Evolutionary conservation across 2,888 invertebrate species (phyloP), one percentile per base, ranked within the genome.

Genomic region (Phyllotreta cruciferae): DNA sequence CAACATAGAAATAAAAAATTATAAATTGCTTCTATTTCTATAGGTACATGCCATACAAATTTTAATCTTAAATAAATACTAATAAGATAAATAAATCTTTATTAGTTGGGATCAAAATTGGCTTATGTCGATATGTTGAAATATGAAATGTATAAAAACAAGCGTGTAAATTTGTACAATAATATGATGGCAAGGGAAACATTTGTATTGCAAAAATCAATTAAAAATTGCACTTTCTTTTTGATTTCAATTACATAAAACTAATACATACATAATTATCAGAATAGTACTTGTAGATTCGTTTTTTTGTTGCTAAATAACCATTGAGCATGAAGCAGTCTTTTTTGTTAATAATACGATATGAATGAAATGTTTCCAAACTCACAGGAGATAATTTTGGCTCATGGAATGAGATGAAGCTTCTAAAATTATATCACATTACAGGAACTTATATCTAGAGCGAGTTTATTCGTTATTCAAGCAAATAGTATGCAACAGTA

Each of bases 251-350:
- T 14, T 11, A 11, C 24, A 24, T 24, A 24, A 24, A 24, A 24
- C 24, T 24, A 24, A 24, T 24, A 24, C 24, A 24, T 24, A 24
- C 24, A 24, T 24, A 24, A 24, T 24, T 24, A 24, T 24, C 24
- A 24, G 4, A 24, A 24, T 24, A 24, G 24, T 24, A 24, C 24
- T 24, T 24, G 24, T 24, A 24, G 24, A 24, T 24, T 24, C 24
- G 24, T 24, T 24, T 24, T 24, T 24, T 24, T 36, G 37, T 38
- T 49, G 10, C 9, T 10, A 58, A n/a, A n/a, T 58, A 6, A 41
- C 24, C 13, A 54, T 60, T 61, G 64, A 61, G 60, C 57, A 45
- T 34, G 8, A 44, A 44, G 57, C 56, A 64, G 56, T 61, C 64
- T 61, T 64, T 62, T 52, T 47, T 35, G 44, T 45, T 55, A 52